A percentile compares a stretch with the other conserved stretches of the same genome.
Evolutionary conservation across 92 coral and sea anemone species (phyloP).

Genomic region (Desmophyllum pertusum): DNA sequence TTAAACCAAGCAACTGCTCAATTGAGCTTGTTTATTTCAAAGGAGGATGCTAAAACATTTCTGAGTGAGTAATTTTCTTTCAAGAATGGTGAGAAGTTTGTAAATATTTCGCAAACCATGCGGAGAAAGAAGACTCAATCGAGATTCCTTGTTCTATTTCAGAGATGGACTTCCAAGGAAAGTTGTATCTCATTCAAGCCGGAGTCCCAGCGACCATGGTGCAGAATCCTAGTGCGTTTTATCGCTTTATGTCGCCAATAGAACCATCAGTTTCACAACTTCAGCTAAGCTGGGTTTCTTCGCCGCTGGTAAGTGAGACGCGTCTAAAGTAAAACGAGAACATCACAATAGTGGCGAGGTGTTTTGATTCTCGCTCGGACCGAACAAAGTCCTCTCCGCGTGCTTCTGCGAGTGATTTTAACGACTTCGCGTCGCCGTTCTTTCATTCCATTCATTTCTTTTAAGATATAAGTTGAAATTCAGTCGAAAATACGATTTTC

Average conservation of each 20-base stretch:
- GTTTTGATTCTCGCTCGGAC: slow-evolving; percentile 39
- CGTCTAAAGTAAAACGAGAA: slow-evolving; percentile 41
- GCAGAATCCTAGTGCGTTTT: slow-evolving; percentile 69
- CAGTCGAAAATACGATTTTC: background rate
- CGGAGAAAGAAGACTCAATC: slow-evolving; percentile 37
- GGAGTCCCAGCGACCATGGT: slow-evolving; percentile 65
- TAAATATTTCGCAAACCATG: slow-evolving; percentile 31
- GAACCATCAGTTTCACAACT: slow-evolving; percentile 56
- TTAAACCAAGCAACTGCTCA: slow-evolving; percentile 54
- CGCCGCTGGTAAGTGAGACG: slow-evolving; percentile 80
- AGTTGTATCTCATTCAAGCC: slow-evolving; percentile 63
- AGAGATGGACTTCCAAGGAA: slow-evolving; percentile 75
- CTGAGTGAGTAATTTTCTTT: slow-evolving; percentile 74
- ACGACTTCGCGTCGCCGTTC: background rate
- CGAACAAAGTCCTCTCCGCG: slow-evolving; percentile 27
- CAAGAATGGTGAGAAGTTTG: slow-evolving; percentile 13
- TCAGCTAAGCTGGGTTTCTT: slow-evolving; percentile 76
- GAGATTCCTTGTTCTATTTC: slow-evolving; percentile 52
- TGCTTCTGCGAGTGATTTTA: slow-evolving; percentile 12
- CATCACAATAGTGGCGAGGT: slow-evolving; percentile 8
- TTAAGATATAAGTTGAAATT: background rate
- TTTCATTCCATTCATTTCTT: background rate
- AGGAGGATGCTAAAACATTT: slow-evolving; percentile 65
- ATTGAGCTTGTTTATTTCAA: slow-evolving; percentile 68
- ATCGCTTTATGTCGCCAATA: slow-evolving; percentile 77